Base-by-base conservation (phyloP, 2,113 vertebrate species). In the Prunella himalayana region DNA sequence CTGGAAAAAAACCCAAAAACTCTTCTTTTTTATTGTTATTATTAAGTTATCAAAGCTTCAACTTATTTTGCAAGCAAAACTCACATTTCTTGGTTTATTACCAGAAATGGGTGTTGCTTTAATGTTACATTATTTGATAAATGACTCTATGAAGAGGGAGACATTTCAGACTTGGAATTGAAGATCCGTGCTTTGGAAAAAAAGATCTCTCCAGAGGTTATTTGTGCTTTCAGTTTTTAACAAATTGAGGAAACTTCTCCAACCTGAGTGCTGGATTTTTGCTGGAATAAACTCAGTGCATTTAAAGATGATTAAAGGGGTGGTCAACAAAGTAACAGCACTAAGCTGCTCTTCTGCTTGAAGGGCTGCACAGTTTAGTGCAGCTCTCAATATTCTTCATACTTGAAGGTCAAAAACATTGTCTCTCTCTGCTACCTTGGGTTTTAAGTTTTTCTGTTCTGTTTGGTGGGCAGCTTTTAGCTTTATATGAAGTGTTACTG, bases 351-450 rank as follows among this genome's bases (percentile, higher is more conserved):
- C 0, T 65, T 91, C 56, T 15, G 1, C 47, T 41, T 14, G 31
- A 41, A 90, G 22, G 6, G 23, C 11, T 54, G 59, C 20, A 31
- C 16, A 0, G 27, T 72, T 87, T 5, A 18, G 41, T 15, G 68
- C 39, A 41, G 44, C 19, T 88, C 5, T 1, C 24, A 22, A 23
- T 17, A 15, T 0, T 1, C 22, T 72, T 65, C 8, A 0, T 25
- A 7, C 13, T 13, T 20, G 31, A 24, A 54, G 4, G n/a, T 42
- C 2, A 70, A 50, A 79, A 84, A 33, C 3, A 31, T 4, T 20
- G 2, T n/a, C 31, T 41, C 7, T 37, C 19, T 44, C 15, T 17
- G 57, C 24, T 25, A 25, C 2, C 10, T 17, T 59, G 15, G 23
- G n/a, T 59, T 59, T 35, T 17, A 25, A 25, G 15, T 4, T 59